Evolutionary conservation across 2,888 invertebrate species (phyloP).

Genomic region (Mythimna albipuncta): DNA sequence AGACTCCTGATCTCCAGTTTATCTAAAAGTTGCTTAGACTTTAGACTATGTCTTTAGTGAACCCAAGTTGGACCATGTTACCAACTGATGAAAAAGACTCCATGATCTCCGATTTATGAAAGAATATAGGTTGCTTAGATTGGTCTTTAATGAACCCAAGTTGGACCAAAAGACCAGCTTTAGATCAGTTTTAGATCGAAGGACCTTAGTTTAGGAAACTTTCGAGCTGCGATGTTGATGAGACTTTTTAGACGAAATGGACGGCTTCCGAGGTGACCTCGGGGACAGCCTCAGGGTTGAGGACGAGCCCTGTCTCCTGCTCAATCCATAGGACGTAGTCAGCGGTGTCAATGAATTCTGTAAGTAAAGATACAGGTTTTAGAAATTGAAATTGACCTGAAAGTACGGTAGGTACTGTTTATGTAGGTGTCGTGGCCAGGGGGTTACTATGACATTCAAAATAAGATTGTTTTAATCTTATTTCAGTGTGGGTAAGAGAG

Average conservation of each 20-base stretch:
- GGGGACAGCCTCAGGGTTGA: constrained; percentile 14
- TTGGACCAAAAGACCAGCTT: constrained; percentile 2
- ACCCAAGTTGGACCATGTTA: background rate
- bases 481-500: too few species aligned
- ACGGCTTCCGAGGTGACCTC: constrained; percentile 36
- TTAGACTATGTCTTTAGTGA: too few species aligned
- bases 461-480: too few species aligned
- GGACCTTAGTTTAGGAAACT: constrained; percentile 6
- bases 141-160: background rate
- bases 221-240: constrained; percentile 22
- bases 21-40: too few species aligned
- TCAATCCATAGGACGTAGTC: constrained; percentile 71
- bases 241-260: constrained; percentile 58
- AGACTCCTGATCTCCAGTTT: too few species aligned
- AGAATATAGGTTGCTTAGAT: too few species aligned
- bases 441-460: too few species aligned
- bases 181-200: background rate
- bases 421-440: too few species aligned
- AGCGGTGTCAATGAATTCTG: constrained; percentile 66
- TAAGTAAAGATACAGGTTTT: constrained; percentile 2
- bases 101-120: too few species aligned
- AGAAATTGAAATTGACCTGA: too few species aligned
- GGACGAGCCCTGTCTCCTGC: constrained; percentile 50
- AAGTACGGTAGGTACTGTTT: too few species aligned
- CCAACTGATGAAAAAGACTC: too few species aligned